Base-by-base conservation (phyloP, 2,797 vertebrate genomes). In the Tiaroga cobitis region DNA sequence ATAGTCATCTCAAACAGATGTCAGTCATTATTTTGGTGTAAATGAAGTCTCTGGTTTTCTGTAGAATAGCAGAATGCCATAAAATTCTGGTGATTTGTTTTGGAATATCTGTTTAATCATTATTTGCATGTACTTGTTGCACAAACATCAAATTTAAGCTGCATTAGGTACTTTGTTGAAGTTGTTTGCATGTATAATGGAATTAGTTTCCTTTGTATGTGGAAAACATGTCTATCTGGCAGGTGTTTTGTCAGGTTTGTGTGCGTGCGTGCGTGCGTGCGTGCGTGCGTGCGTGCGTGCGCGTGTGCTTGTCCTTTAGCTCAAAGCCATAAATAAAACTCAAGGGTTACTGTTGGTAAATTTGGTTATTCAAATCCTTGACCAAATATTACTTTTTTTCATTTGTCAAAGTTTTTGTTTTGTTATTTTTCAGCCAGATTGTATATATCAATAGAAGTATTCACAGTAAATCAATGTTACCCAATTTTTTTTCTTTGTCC, bases 1-100 rank as follows among this genome's bases (percentile, higher is more conserved):
- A 9, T 37, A 26, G 24, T 84, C 83, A 84, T 84, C 83, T 84
- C 83, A 70, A 59, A 78, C 49, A 46, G 51, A 37, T 73, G 68
- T 63, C 65, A 43, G 24, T 41, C 41, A 5, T 80, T 72, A 2
- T 56, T 6, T 46, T n/a, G 46, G 74, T 72, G 67, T 70, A 79
- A 78, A 72, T 72, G 54, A 79, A 80, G 83, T 80, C 15, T 72
- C n/a, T 29, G 61, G 61, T 63, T 10, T 46, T 65, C 56, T 46
- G 41, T 37, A 51, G 51, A 73, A 75, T 7, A 63, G 26, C 13
- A 63, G 13, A 26, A 63, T 29, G 72, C 49, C 46, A n/a, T 69
- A 78, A 11, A 59, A 43, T 76, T 68, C 24, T 46, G 19, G 43
- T 70, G 68, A n/a, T 37, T 56, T 83, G 61, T 54, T 43, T 78